These are phyloP conservation scores for Gymnosoma rotundatum DNA, from an alignment of 2,888 invertebrate species.

Conservation along the genomic window DNA sequence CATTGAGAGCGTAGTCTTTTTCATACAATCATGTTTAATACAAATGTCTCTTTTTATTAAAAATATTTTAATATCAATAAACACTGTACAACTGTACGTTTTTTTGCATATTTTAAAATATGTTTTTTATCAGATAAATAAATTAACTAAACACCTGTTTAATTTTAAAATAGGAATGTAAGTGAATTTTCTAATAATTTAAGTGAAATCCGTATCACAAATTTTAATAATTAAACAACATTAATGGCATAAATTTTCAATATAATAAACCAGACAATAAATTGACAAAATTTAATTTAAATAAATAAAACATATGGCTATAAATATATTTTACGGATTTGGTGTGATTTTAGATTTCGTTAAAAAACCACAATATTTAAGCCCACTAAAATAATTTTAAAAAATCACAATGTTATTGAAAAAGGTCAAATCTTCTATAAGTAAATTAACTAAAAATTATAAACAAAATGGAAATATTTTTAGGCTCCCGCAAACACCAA, in stretches of 20 bases:
- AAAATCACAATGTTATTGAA: slow-evolving; percentile 27
- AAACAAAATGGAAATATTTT: slow-evolving; percentile 36
- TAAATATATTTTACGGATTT: slow-evolving; percentile 39
- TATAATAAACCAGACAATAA: slow-evolving; percentile 48
- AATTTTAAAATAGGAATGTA: slow-evolving; percentile 1
- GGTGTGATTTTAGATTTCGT: not conserved
- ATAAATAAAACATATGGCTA: slow-evolving; percentile 14
- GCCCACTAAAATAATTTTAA: slow-evolving; percentile 10
- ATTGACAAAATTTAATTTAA: slow-evolving; percentile 38
- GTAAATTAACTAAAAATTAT: slow-evolving; percentile 60
- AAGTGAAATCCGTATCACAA: slow-evolving; percentile 22
- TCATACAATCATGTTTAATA: too few species aligned
- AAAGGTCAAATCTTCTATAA: slow-evolving; percentile 56
- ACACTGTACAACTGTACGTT: too few species aligned
- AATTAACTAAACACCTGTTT: slow-evolving; percentile 12
- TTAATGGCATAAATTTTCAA: slow-evolving; percentile 54
- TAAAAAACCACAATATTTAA: slow-evolving; percentile 23
- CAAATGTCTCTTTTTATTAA: too few species aligned
- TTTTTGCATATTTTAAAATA: not conserved
- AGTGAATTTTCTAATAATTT: slow-evolving; percentile 48
- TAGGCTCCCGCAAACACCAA: not conserved
- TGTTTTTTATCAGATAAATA: not conserved
- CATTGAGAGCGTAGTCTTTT: too few species aligned
- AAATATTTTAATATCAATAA: too few species aligned
- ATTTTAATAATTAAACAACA: slow-evolving; percentile 55